These are phyloP conservation scores for Achroia grisella DNA, from an alignment of 1,140 invertebrate genomes.

Conservation along the genomic window DNA sequence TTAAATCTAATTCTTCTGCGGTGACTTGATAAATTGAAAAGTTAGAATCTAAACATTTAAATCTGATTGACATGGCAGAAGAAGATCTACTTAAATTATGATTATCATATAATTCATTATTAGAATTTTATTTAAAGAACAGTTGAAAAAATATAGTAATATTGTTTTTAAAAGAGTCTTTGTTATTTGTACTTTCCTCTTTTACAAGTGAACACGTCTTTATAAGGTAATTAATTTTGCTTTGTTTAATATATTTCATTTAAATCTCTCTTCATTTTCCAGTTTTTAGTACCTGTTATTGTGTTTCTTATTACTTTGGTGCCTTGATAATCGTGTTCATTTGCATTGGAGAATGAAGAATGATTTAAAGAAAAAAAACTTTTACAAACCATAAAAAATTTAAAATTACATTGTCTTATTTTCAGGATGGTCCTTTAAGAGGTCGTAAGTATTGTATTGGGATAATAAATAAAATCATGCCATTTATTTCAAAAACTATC, in stretches of 20 bases:
- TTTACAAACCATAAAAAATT: neutral
- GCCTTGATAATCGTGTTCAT: slow-evolving; percentile 39
- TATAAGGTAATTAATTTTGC: slow-evolving; percentile 29
- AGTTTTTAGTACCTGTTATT: neutral
- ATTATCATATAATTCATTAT: no score
- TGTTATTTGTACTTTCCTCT: slow-evolving; percentile 13
- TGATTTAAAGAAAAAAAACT: slow-evolving; percentile 16
- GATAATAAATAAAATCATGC: neutral
- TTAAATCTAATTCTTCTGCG: neutral
- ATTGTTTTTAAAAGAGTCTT: slow-evolving; percentile 6
- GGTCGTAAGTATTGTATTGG: slow-evolving; percentile 28
- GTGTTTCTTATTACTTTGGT: slow-evolving; percentile 4
- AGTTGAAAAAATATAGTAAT: slow-evolving; percentile 47
- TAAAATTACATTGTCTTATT: neutral
- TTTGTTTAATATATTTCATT: no score
- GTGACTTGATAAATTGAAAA: slow-evolving; percentile 13
- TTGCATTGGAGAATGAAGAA: slow-evolving; percentile 55
- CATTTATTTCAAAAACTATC: neutral
- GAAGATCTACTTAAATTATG: no score
- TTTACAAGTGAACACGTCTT: slow-evolving; percentile 33
- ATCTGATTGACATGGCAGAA: no score
- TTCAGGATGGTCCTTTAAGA: slow-evolving; percentile 37
- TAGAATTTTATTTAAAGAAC: no score
- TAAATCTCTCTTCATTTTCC: slow-evolving; percentile 51
- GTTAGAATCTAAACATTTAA: no score